Evolutionary conservation across 1,140 invertebrate species (phyloP).

Genomic region (Drosophila neocordata): DNA sequence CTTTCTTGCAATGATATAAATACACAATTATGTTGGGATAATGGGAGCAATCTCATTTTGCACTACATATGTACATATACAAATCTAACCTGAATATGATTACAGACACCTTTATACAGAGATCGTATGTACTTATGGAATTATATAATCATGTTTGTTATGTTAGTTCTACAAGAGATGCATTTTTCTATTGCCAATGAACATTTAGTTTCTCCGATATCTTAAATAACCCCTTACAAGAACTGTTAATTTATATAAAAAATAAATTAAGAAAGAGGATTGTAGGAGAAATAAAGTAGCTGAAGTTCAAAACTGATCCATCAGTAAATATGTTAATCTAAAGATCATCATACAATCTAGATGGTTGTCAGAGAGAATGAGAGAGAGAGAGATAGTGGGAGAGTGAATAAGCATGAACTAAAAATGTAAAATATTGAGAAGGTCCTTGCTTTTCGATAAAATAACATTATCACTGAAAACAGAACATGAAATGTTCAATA

Average conservation of each 20-base stretch:
- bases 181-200: not conserved
- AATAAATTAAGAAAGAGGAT: too few species aligned
- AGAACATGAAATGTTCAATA: not conserved
- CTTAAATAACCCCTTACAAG: not conserved
- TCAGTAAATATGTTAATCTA: too few species aligned
- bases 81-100: too few species aligned
- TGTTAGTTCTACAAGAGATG: not conserved
- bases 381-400: constrained; percentile 28
- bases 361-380: constrained; percentile 6
- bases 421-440: constrained; percentile 59
- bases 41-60: too few species aligned
- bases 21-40: too few species aligned
- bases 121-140: too few species aligned
- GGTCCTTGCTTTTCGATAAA: constrained; percentile 56
- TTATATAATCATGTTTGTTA: not conserved
- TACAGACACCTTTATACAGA: too few species aligned
- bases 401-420: constrained; percentile 40
- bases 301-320: too few species aligned
- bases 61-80: too few species aligned
- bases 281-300: too few species aligned
- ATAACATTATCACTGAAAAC: not conserved
- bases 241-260: constrained; percentile 25
- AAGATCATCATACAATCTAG: too few species aligned
- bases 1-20: too few species aligned
- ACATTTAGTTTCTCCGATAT: not conserved